These are phyloP conservation scores for Enteromius unitaeniatus DNA, from an alignment of 2,797 vertebrate genomes.

Conservation along the genomic window DNA sequence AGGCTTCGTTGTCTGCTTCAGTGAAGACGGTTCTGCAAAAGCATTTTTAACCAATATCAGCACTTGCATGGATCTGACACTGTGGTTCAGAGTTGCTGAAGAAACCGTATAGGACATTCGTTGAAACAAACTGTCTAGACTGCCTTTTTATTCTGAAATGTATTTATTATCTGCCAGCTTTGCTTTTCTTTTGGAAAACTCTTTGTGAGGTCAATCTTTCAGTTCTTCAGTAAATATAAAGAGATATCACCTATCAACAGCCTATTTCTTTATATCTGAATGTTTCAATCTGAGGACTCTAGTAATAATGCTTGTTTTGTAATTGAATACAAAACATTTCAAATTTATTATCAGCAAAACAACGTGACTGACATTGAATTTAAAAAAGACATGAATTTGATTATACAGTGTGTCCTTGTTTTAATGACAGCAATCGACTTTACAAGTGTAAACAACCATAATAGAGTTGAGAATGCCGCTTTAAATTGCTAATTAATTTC, in stretches of 20 bases:
- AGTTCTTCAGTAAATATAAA: conserved; percentile 31
- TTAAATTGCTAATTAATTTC: background rate
- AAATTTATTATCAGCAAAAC: background rate
- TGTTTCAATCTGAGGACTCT: background rate
- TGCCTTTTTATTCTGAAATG: conserved; percentile 28
- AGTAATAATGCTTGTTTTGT: background rate
- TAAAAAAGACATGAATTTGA: background rate
- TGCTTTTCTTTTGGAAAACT: conserved; percentile 6
- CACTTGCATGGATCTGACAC: background rate
- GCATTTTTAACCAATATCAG: background rate
- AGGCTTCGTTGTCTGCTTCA: background rate
- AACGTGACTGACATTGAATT: background rate
- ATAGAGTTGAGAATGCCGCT: background rate
- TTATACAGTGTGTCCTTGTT: background rate
- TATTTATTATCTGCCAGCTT: conserved; percentile 33
- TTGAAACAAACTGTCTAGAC: conserved; percentile 14
- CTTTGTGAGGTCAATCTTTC: conserved; percentile 9
- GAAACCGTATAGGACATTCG: background rate
- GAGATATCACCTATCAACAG: background rate
- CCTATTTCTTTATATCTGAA: background rate
- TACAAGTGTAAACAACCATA: background rate
- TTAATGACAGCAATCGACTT: background rate
- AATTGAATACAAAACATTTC: background rate
- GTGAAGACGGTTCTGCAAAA: background rate
- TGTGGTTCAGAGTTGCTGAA: conserved; percentile 1